These are phyloP conservation scores for Chiloscyllium plagiosum DNA, from an alignment of 2,113 vertebrate genomes.

Conservation along the genomic window DNA sequence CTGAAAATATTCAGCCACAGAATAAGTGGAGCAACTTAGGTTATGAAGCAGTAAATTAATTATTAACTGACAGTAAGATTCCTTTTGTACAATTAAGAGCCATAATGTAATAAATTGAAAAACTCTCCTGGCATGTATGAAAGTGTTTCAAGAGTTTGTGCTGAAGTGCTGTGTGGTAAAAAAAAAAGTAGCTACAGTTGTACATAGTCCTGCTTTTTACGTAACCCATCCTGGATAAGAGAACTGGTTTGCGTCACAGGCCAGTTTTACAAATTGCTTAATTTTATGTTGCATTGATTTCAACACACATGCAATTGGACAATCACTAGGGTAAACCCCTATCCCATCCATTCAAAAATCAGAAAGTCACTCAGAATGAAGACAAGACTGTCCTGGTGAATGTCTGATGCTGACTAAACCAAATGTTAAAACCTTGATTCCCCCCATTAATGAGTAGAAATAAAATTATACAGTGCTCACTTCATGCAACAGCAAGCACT, in stretches of 20 bases:
- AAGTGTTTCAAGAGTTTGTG: constrained; percentile 3
- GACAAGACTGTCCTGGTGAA: neutral
- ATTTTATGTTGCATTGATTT: neutral
- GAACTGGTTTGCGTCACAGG: neutral
- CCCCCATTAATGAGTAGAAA: neutral
- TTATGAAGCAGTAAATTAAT: neutral
- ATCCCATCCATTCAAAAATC: neutral
- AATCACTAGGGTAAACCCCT: neutral
- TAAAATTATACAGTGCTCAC: neutral
- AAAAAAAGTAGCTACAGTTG: neutral
- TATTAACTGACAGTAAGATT: neutral
- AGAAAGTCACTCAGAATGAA: neutral
- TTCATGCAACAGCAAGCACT: neutral
- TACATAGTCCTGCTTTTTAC: neutral
- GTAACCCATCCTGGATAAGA: neutral
- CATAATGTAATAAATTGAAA: neutral
- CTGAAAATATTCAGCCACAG: neutral
- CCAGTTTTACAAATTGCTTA: neutral
- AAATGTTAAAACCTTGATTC: neutral
- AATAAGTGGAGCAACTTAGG: neutral
- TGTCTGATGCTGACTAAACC: neutral
- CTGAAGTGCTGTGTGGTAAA: neutral
- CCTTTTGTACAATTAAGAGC: neutral
- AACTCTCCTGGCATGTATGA: neutral
- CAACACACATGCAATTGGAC: neutral